Evolutionary conservation across 2,797 vertebrate genomes (phyloP), one percentile per base, ranked within the genome.

Genomic region (Molossus molossus): DNA sequence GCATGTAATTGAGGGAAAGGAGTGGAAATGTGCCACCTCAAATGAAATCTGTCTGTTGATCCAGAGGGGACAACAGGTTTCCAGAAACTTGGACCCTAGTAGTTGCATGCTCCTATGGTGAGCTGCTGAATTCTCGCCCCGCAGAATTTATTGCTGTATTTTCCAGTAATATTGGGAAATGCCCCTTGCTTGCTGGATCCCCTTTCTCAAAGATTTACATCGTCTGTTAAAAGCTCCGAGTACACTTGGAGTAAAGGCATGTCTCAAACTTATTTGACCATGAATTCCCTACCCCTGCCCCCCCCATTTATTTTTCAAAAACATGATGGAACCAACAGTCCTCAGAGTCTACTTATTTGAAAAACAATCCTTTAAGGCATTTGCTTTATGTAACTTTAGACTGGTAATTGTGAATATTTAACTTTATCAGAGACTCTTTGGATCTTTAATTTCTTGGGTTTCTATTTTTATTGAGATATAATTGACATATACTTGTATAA

Each of bases 401-500:
- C 23, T 87, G 21, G 13, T 75, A 69, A 79, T 72, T 83, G 2
- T 87, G 93, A 90, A 75, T 82, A 89, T 91, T 58, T 85, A 73
- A 75, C 5, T 89, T 90, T 40, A 58, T 73, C 62, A n/a, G 80
- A 83, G 21, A 87, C 14, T 87, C 58, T 79, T 45, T 93, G 62
- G 1, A 45, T 55, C 58, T 87, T 90, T 57, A n/a, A 57, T 79
- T 67, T 90, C 37, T 87, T 75, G 33, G 37, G 48, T 77, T 70
- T 57, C 8, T 58, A 21, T 60, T 58, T 69, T 50, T 77, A 67
- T 69, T 33, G 21, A 69, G 73, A 60, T 37, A 48, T 23, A 37
- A 67, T 53, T 89, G 86, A 76, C 40, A 50, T 55, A 55, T n/a
- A 50, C 29, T n/a, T 83, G 27, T n/a, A 6, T 69, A 84, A 69